phyloP scores from a whole-genome alignment of 2,888 invertebrate species.

The Galeruca laticollis region DNA sequence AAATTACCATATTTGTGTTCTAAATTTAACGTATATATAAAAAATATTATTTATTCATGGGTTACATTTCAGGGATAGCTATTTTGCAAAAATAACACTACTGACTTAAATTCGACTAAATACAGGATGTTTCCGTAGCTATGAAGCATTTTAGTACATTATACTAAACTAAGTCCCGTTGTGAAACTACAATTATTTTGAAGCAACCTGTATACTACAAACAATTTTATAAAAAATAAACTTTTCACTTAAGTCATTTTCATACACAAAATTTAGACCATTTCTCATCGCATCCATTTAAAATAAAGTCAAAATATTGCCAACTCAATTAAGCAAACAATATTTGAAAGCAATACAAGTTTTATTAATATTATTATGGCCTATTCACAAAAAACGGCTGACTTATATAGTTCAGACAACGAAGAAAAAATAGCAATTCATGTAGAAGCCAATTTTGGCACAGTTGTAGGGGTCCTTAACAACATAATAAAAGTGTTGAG shows the following conservation, averaged over 20 bases:
- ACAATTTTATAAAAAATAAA: slow-evolving; percentile 46
- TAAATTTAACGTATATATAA: slow-evolving; percentile 37
- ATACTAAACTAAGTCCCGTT: not conserved
- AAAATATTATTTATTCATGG: slow-evolving; percentile 36
- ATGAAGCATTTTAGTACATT: slow-evolving; percentile 22
- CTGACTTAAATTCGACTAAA: slow-evolving; percentile 27
- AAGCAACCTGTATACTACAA: slow-evolving; percentile 38
- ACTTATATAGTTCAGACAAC: too few species aligned
- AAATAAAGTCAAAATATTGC: slow-evolving; percentile 1
- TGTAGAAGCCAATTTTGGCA: too few species aligned
- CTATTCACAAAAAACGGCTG: too few species aligned
- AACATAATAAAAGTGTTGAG: too few species aligned
- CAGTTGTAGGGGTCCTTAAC: too few species aligned
- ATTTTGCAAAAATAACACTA: slow-evolving; percentile 31
- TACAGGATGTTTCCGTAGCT: slow-evolving; percentile 29
- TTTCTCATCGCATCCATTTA: slow-evolving; percentile 10
- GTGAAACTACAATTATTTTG: slow-evolving; percentile 17
- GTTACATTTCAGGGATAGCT: slow-evolving; percentile 28
- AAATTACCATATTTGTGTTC: slow-evolving; percentile 29
- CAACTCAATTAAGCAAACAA: not conserved
- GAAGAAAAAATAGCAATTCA: too few species aligned
- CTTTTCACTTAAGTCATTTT: slow-evolving; percentile 23
- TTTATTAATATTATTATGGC: not conserved
- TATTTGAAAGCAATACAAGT: not conserved
- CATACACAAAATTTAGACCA: not conserved